phyloP scores from a whole-genome alignment of 2,113 vertebrate genomes.

The Pelecanoides urinatrix region DNA sequence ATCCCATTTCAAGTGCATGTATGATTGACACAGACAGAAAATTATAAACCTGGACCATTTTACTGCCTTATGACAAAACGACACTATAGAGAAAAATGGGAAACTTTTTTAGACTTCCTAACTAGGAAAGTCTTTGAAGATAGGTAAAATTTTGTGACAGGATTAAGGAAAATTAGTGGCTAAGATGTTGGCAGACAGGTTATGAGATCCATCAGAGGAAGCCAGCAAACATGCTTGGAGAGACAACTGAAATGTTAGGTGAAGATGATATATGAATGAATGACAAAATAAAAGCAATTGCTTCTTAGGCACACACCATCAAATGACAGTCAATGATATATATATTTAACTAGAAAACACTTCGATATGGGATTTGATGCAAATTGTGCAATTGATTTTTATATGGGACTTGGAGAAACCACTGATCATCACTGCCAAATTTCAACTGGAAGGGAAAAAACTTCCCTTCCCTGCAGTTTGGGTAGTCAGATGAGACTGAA shows the following conservation, averaged over 20 bases:
- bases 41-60: not conserved
- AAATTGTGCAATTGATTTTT: not conserved
- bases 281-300: not conserved
- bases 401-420: not conserved
- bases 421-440: not conserved
- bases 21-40: not conserved
- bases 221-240: not conserved
- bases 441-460: not conserved
- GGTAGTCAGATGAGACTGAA: not conserved
- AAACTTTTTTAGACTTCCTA: not conserved
- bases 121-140: not conserved
- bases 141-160: not conserved
- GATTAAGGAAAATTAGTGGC: not conserved
- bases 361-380: not conserved
- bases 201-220: not conserved
- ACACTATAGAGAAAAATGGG: not conserved
- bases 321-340: not conserved
- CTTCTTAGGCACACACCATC: not conserved
- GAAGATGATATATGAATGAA: not conserved
- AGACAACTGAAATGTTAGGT: not conserved
- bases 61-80: not conserved
- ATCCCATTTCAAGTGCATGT: not conserved
- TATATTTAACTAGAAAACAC: not conserved
- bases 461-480: not conserved
- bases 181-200: not conserved